These are phyloP conservation scores for Aphis craccivora DNA, from an alignment of 1,140 invertebrate species.

Conservation along the genomic window DNA sequence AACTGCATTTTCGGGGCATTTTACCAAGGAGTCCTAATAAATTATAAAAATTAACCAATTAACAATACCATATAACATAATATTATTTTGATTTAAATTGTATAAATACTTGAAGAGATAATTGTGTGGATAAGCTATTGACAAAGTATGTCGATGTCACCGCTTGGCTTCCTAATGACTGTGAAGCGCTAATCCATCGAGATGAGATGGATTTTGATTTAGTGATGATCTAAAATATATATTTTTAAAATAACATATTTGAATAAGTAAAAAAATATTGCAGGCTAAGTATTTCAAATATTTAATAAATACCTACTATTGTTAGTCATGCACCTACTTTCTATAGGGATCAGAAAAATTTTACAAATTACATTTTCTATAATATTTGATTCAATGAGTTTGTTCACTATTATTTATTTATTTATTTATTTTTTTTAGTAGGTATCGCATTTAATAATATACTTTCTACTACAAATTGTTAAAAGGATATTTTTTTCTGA, in stretches of 20 bases:
- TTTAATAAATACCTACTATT: no score
- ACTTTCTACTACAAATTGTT: no score
- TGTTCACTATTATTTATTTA: no score
- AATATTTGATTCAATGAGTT: no score
- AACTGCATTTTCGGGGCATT: conserved; percentile 21
- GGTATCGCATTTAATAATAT: no score
- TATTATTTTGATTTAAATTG: not conserved
- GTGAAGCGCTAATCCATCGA: conserved; percentile 72
- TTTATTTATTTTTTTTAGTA: no score
- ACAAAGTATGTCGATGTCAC: conserved; percentile 74
- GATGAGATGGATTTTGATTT: conserved; percentile 66
- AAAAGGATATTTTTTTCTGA: no score
- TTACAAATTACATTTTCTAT: no score
- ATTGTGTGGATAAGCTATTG: conserved; percentile 74
- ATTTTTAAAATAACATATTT: not conserved
- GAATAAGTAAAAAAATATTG: not conserved
- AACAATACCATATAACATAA: not conserved
- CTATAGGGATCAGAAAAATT: no score
- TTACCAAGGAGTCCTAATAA: not conserved
- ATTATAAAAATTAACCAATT: not conserved
- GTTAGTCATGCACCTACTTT: no score
- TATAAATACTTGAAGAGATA: not conserved
- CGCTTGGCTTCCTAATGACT: conserved; percentile 64
- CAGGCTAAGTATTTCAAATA: no score
- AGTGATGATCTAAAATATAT: conserved; percentile 65